Evolutionary conservation across 2,888 invertebrate genomes (phyloP), one percentile per base, ranked within the genome.

Genomic region (Ditylenchus weischeri): DNA sequence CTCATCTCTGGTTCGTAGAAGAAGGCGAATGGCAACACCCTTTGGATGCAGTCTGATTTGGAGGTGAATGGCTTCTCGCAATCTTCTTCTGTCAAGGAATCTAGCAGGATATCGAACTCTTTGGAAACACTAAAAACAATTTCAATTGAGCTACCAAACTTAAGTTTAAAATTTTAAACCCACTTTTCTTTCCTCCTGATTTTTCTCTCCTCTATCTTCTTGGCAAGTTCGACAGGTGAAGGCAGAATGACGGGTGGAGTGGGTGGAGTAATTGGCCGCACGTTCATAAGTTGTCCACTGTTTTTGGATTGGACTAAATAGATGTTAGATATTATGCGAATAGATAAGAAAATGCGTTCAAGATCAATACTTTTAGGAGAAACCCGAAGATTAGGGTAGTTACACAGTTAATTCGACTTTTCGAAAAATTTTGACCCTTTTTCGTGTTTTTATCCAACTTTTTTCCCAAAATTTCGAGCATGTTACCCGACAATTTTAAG

Each of bases 21-120:
- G n/a, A 68, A 47, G 18, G 68, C 60, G 43, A 69, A 68, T 13
- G 68, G 68, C 68, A 68, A 21, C 3, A 68, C 36, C 21, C 68
- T 57, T 36, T 68, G 36, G 8, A 68, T n/a, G 51, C 19, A 50
- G 60, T 68, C 68, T 11, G 59, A 38, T 5, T 50, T 38, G 15
- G 47, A 47, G 29, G 21, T 48, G 38, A 69, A 68, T 38, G 68
- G 63, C 18, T 58, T 29, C 2, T 48, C 49, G 35, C 49, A 68
- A 21, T 68, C 68, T 19, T 54, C 68, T 18, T 70, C 29, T 36
- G 69, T 19, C 11, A 68, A 43, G 18, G 21, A 23, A n/a, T 68
- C 58, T 21, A 48, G 36, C 29, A 68, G 10, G 4, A 36, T 18
- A 10, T 60, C 48, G 35, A 69, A 68, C 48, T 68, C 48, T 15